Percentiles rank a stretch among this genome's conserved stretches.
phyloP scores from a whole-genome alignment of 2,888 invertebrate species.

The Lasioglossum malachurum region DNA sequence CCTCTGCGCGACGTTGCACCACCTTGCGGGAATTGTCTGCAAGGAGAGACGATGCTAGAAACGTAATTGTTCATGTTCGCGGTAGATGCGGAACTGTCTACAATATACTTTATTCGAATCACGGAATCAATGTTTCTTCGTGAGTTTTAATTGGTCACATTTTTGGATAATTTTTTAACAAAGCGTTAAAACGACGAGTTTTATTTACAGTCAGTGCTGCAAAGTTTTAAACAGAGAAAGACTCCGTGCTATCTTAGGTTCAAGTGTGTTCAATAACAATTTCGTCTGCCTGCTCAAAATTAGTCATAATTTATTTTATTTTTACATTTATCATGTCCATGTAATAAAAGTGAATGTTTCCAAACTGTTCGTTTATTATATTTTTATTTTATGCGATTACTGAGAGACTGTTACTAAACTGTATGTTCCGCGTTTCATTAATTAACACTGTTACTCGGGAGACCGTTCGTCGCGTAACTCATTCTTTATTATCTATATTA shows the following conservation, averaged over 20 bases:
- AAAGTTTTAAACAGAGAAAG: conserved; percentile 7
- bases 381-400: background rate
- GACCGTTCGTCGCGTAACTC: background rate
- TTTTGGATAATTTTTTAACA: background rate
- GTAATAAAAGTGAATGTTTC: conserved; percentile 8
- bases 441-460: background rate
- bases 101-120: background rate
- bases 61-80: background rate
- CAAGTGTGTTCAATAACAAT: conserved; percentile 13
- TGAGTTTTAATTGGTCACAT: background rate
- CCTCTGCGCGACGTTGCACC: background rate
- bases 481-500: background rate
- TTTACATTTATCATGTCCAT: background rate
- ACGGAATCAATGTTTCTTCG: background rate
- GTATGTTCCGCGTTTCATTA: background rate
- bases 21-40: background rate
- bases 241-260: background rate
- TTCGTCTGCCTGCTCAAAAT: conserved; percentile 4
- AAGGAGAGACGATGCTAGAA: background rate
- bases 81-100: background rate
- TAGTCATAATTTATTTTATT: background rate
- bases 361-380: background rate
- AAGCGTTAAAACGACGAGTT: background rate
- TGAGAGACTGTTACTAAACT: background rate
- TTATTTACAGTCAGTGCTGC: background rate